Evolutionary conservation across 2,797 vertebrate species (phyloP), one percentile per base, ranked within the genome.

Genomic region (Coracias cyanogaster): DNA sequence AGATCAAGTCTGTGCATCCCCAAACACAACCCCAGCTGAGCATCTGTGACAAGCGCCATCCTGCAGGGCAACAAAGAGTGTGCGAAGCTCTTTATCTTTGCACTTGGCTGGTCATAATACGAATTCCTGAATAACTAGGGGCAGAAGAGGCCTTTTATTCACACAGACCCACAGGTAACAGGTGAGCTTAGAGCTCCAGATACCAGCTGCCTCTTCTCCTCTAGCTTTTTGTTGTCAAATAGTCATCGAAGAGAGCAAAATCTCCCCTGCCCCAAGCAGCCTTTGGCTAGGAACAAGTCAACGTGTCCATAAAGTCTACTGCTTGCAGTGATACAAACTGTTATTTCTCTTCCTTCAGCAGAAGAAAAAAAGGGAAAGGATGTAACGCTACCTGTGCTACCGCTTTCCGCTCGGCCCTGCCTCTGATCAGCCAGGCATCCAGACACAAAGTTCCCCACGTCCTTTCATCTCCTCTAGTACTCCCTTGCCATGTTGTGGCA

Each of bases 391-490:
- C 35, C 17, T 28, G 22, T n/a, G 33, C 37, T 4, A 15, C 9
- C 13, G 6, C 8, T 24, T 49, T 29, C 21, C 52, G 61, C 51
- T 29, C 6, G 12, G 45, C 35, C 28, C 31, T 48, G 57, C 31
- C 31, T 46, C 86, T 12, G 24, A 67, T 29, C 57, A 60, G 3
- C 52, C 35, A n/a, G 51, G 24, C n/a, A 15, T 13, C n/a, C 22
- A 37, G 10, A 39, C 7, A 19, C 33, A 33, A 3, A 21, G 35
- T 1, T 55, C 29, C 29, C n/a, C 45, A 5, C 0, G 1, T 24
- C 64, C 45, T 13, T 26, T n/a, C 31, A 9, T 8, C 37, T 14
- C 24, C 46, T 55, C 14, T 22, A 17, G 8, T 7, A 5, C 19
- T 37, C 45, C 46, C 45, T 48, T 49, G 15, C 21, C 10, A 24